These are phyloP conservation scores for Anguilla megastoma DNA, from an alignment of 2,797 vertebrate genomes.

Conservation along the genomic window DNA sequence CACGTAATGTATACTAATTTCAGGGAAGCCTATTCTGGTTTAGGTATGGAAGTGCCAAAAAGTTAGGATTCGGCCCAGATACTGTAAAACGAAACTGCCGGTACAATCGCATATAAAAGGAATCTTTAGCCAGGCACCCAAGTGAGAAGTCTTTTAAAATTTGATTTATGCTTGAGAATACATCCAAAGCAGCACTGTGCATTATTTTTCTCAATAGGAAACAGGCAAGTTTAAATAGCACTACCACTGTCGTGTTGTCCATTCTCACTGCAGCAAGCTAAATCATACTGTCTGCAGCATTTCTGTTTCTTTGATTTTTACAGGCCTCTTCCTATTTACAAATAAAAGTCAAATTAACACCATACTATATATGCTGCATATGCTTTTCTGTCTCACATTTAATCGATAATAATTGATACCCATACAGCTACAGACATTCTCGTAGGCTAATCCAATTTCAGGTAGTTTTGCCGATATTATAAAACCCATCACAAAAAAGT, in stretches of 20 bases:
- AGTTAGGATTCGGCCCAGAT: neutral
- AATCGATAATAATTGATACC: neutral
- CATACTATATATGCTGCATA: neutral
- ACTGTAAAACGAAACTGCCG: neutral
- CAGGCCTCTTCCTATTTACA: slow-evolving; percentile 20
- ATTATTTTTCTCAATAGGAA: neutral
- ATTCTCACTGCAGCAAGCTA: neutral
- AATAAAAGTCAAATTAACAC: neutral
- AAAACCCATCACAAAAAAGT: neutral
- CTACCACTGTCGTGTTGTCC: neutral
- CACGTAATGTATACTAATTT: neutral
- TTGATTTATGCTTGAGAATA: neutral
- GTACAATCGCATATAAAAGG: neutral
- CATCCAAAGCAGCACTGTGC: neutral
- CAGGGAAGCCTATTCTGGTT: neutral
- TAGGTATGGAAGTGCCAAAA: neutral
- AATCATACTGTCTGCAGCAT: neutral
- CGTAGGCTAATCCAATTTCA: neutral
- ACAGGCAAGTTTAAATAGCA: neutral
- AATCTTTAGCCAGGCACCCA: neutral
- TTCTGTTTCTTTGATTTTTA: slow-evolving; percentile 26
- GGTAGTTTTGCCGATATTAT: neutral
- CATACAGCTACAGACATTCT: neutral
- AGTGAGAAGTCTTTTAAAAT: neutral
- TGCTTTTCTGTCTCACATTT: neutral